Base-by-base conservation (phyloP, 2,797 vertebrate genomes). In the Numenius phaeopus region DNA sequence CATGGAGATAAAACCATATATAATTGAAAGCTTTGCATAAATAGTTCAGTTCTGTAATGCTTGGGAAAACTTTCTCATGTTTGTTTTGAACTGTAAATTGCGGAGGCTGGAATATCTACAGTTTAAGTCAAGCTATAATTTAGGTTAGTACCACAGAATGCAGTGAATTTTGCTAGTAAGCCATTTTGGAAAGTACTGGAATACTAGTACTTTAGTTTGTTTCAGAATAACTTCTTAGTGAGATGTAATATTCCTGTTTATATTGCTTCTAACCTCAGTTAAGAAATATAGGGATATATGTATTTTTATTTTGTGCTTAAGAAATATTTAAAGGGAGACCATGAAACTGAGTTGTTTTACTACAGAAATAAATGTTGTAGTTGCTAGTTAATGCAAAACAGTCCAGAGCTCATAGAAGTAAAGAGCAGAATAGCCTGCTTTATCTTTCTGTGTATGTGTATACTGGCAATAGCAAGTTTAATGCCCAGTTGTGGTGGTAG, bases 61-160 rank as follows among this genome's bases (percentile, higher is more conserved):
- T 84, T 91, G 90, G 69, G 66, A 49, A 88, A 65, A 75, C 32
- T 30, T 1, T 83, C 37, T 96, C 14, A 4, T 87, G 8, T 81
- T 86, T 91, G 62, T 58, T 90, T 79, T 86, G 61, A 44, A 70
- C 47, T 82, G 69, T 76, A 86, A 83, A 90, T 94, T 88, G 50
- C 80, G 90, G 87, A 83, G 76, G 15, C 17, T 94, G 47, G 29
- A 65, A 77, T 83, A 81, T 44, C 80, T 86, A 3, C 93, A 76
- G 76, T 95, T 89, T 87, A 82, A 18, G 15, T 95, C 73, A 81
- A 83, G 29, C 80, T 91, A 11, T 97, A 91, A 97, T 97, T 97
- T 91, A 88, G 93, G 83, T 79, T 95, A 87, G 27, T 81, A 77
- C 89, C 87, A 82, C 87, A 85, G 83, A 89, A 88, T 70, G 29